phyloP scores from a whole-genome alignment of 1,140 invertebrate species.

The Trissolcus basalis region DNA sequence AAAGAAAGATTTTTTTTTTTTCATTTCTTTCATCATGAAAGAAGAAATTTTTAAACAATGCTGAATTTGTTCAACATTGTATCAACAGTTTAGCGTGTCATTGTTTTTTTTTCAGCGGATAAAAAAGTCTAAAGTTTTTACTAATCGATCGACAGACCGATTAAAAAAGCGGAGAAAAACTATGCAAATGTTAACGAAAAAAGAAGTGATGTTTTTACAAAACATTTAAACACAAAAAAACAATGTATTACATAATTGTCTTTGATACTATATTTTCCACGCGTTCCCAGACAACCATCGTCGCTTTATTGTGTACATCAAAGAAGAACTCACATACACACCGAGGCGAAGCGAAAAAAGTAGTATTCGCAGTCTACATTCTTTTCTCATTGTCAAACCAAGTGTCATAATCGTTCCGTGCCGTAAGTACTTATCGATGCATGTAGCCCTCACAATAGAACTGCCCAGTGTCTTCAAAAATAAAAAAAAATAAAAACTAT shows the following conservation, averaged over 20 bases:
- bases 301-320: conserved; percentile 19
- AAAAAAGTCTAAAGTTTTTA: too few species aligned
- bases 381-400: conserved; percentile 45
- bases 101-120: too few species aligned
- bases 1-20: too few species aligned
- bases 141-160: too few species aligned
- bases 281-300: conserved; percentile 29
- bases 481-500: background rate
- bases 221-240: conserved; percentile 28
- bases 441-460: conserved; percentile 56
- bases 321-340: conserved; percentile 21
- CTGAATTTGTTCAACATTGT: too few species aligned
- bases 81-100: too few species aligned
- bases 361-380: conserved; percentile 36
- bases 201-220: conserved; percentile 10
- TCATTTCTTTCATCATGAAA: too few species aligned
- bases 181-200: conserved; percentile 1
- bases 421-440: conserved; percentile 57
- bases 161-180: background rate
- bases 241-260: conserved; percentile 30
- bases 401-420: conserved; percentile 57
- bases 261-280: conserved; percentile 31
- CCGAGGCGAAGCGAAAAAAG: conserved; percentile 21
- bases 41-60: too few species aligned
- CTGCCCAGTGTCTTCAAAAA: conserved; percentile 30